phyloP scores from a whole-genome alignment of 30 jellyfish, hydroid and myxozoan genomes.

The Clytia hemisphaerica region DNA sequence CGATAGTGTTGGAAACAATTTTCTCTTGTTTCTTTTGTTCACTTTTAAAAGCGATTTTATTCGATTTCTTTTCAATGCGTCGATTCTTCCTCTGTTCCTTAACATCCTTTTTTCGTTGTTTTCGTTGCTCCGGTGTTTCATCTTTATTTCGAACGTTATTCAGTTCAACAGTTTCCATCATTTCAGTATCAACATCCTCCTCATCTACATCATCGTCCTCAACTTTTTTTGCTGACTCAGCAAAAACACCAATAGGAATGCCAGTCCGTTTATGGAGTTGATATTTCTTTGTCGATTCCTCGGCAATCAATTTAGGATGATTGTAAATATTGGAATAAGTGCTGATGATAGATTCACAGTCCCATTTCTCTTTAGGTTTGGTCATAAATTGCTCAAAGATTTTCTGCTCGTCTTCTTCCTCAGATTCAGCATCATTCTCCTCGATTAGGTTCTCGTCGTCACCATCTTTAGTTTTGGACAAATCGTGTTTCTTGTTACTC shows the following conservation, averaged over 20 bases:
- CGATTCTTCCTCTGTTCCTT: constrained; percentile 64
- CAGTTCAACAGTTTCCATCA: background rate
- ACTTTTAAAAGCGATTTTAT: constrained; percentile 56
- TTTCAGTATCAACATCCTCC: background rate
- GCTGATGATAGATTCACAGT: constrained; percentile 85
- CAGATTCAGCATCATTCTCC: constrained; percentile 23
- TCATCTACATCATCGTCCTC: constrained; percentile 12
- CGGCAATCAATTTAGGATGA: constrained; percentile 70
- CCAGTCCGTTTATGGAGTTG: constrained; percentile 48
- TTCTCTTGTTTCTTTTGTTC: constrained; percentile 71
- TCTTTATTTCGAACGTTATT: constrained; percentile 26
- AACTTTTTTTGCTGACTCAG: constrained; percentile 5
- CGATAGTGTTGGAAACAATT: constrained; percentile 3
- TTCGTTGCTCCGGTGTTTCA: constrained; percentile 63
- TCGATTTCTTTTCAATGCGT: constrained; percentile 76
- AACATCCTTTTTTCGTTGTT: constrained; percentile 50
- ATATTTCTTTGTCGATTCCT: constrained; percentile 27
- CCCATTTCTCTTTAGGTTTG: constrained; percentile 70
- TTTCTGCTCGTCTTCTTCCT: constrained; percentile 32
- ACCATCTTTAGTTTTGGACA: background rate
- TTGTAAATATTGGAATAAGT: constrained; percentile 79
- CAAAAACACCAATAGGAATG: constrained; percentile 74
- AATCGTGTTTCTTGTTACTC: constrained; percentile 1
- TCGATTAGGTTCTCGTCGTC: constrained; percentile 9
- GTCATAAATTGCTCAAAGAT: constrained; percentile 38